A percentile compares a stretch with the other conserved stretches of the same genome.
Evolutionary conservation across 2,888 invertebrate genomes (phyloP).

Genomic region (Mesoligia furuncula): DNA sequence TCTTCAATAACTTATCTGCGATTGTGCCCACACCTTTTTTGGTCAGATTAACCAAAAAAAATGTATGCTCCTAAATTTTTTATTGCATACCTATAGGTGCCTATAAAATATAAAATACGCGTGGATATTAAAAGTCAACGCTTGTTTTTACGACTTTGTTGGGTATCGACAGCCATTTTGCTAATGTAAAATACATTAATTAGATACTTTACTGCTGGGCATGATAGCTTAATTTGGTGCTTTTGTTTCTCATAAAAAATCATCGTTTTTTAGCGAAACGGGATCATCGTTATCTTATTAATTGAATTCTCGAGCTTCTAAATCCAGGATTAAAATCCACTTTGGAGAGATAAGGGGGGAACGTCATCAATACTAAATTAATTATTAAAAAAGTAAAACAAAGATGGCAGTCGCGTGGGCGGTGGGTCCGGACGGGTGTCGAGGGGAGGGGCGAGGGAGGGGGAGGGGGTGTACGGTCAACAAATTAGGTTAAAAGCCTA

Average conservation of each 20-base stretch:
- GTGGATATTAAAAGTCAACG: conserved; percentile 82
- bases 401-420: conserved; percentile 76
- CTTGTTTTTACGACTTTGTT: conserved; percentile 81
- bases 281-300: conserved; percentile 74
- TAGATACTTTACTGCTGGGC: conserved; percentile 82
- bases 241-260: conserved; percentile 74
- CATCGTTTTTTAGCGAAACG: conserved; percentile 74
- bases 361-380: conserved; percentile 78
- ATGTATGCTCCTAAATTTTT: conserved; percentile 73
- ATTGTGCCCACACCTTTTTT: conserved; percentile 78
- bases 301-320: conserved; percentile 76
- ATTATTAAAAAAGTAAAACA: conserved; percentile 77
- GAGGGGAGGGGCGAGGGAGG: conserved; percentile 48
- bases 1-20: conserved; percentile 78
- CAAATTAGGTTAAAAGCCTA: conserved; percentile 90
- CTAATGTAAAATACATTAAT: conserved; percentile 86
- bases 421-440: conserved; percentile 66
- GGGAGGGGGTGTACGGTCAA: conserved; percentile 73
- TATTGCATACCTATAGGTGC: conserved; percentile 74
- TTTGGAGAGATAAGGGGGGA: conserved; percentile 74
- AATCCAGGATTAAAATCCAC: conserved; percentile 78
- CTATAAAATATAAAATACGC: conserved; percentile 76
- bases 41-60: conserved; percentile 71
- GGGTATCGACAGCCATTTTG: conserved; percentile 82
- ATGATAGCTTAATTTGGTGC: conserved; percentile 85